Percentiles rank a stretch among this genome's conserved stretches.
These are phyloP conservation scores for Meloe dianella DNA, from an alignment of 2,888 invertebrate genomes.

Conservation along the genomic window DNA sequence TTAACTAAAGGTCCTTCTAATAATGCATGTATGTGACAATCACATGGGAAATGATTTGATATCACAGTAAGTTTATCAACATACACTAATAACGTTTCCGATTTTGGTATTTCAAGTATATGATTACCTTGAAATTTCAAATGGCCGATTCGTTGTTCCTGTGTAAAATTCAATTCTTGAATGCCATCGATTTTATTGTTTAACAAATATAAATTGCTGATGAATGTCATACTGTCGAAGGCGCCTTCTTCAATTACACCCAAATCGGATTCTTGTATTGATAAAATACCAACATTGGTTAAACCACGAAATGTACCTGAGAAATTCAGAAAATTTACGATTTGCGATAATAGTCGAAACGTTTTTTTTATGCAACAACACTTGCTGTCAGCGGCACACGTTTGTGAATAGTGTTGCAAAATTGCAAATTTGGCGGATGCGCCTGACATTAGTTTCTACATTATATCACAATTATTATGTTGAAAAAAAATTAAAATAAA, in stretches of 20 bases:
- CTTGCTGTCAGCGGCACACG: background rate
- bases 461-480: background rate
- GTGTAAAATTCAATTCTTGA: conserved; percentile 74
- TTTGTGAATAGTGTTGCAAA: background rate
- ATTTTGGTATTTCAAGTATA: conserved; percentile 75
- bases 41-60: conserved; percentile 86
- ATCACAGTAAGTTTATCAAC: conserved; percentile 75
- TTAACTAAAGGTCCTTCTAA: conserved; percentile 78
- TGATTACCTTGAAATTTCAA: conserved; percentile 84
- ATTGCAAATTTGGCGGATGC: conserved; percentile 3
- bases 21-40: conserved; percentile 81
- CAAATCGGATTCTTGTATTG: conserved; percentile 82
- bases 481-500: background rate
- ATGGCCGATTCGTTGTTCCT: conserved; percentile 73
- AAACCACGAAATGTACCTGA: conserved; percentile 77
- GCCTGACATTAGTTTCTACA: background rate
- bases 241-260: conserved; percentile 77
- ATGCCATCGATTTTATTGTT: conserved; percentile 87
- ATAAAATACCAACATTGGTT: conserved; percentile 74
- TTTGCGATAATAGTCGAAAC: too few relatives aligned
- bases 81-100: conserved; percentile 72
- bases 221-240: conserved; percentile 76
- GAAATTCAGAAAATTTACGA: background rate
- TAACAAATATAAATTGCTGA: conserved; percentile 75
- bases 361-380: background rate